Evolutionary conservation across 2,888 invertebrate species (phyloP).

Genomic region (Scaptomyza tumidula): DNA sequence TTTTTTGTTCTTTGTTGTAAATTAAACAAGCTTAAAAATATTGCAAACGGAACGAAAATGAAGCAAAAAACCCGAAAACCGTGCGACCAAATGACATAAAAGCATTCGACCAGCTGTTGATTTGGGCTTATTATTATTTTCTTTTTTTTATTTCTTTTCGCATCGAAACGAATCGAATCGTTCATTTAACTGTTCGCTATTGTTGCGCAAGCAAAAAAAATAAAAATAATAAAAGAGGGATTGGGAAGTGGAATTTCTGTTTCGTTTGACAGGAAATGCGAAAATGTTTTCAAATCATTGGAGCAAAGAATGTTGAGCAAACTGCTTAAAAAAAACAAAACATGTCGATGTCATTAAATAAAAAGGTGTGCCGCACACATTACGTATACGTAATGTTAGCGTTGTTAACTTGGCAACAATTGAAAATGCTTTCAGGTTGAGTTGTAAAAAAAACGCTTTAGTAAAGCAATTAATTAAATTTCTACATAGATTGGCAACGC

Average conservation of each 20-base stretch:
- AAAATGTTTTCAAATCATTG: constrained; percentile 63
- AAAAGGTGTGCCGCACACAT: constrained; percentile 35
- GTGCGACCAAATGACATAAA: constrained; percentile 43
- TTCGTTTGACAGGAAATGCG: constrained; percentile 53
- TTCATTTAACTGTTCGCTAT: constrained; percentile 48
- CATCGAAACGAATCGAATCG: constrained; percentile 24
- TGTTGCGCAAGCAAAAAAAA: constrained; percentile 21
- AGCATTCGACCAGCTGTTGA: constrained; percentile 36
- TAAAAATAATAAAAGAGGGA: not conserved
- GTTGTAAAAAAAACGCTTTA: not conserved
- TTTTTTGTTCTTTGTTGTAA: constrained; percentile 10
- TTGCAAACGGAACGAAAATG: constrained; percentile 32
- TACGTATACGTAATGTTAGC: constrained; percentile 41
- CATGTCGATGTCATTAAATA: constrained; percentile 12
- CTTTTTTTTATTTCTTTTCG: constrained; percentile 2
- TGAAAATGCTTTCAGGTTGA: not conserved
- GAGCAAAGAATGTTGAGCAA: constrained; percentile 39
- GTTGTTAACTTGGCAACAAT: not conserved
- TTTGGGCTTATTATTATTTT: constrained; percentile 16
- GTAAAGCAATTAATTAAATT: not conserved
- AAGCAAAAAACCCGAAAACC: constrained; percentile 13
- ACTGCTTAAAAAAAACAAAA: constrained; percentile 8
- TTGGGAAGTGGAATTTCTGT: constrained; percentile 7
- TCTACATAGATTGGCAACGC: not conserved
- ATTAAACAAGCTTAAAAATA: constrained; percentile 43